Evolutionary conservation across 64 coral and sea anemone species (phyloP), one percentile per base, ranked within the genome.

Genomic region (Pocillopora verrucosa): DNA sequence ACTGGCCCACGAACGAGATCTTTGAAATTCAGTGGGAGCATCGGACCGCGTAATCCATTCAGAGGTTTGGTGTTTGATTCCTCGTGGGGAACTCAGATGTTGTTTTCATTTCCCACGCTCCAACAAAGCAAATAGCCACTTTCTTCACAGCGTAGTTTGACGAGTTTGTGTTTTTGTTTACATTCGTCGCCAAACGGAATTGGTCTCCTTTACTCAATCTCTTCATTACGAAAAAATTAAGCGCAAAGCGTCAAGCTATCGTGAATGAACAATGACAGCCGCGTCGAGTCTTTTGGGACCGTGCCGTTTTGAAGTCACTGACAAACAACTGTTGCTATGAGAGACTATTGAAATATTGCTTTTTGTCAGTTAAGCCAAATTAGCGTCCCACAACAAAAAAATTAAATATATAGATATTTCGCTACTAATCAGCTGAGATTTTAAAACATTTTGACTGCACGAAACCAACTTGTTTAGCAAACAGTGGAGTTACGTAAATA

Each of bases 321-420:
- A 34, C 73, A 34, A 75, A 75, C 73, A 75, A 36, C 36, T 37
- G 73, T 75, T 75, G 73, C 73, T 36, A 75, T 7, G 73, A 75
- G 73, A 36, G 34, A 75, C 73, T 36, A 75, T 75, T 75, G 73
- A 75, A 75, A 75, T 4, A 11, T 75, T 75, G 73, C 13, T 70
- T 75, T 75, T 26, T 41, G 36, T 75, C 15, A 75, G 73, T 75
- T 75, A 75, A 75, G 73, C 73, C 73, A 75, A 75, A 75, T 75
- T 36, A 36, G 73, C 73, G 73, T 75, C 73, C 0, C 34, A 0
- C 25, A 74, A 74, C 72, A 74, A 74, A 74, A 67, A 67, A 74
- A 34, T 1, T 16, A 6, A 36, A 13, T 14, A 37, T 41, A 14
- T 37, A 15, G 34, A 7, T 75, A 36, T 24, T 37, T 0, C 11